phyloP scores from a whole-genome alignment of 2,888 invertebrate species.

The Sacculina carcini region DNA sequence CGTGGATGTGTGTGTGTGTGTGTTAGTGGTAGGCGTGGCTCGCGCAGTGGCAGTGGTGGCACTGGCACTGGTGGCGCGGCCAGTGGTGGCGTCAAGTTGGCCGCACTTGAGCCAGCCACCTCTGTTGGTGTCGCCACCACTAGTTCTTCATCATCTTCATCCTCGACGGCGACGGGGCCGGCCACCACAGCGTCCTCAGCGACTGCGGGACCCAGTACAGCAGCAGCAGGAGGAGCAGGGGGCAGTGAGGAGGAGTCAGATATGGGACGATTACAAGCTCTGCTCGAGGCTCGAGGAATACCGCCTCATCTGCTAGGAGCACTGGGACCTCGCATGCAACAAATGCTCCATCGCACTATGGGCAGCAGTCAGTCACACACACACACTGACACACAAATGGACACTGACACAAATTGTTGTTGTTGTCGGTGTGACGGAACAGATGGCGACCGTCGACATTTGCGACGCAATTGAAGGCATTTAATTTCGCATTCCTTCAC shows the following conservation, averaged over 20 bases:
- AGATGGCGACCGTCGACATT: background rate
- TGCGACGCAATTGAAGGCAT: background rate
- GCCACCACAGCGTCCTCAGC: slow-evolving; percentile 23
- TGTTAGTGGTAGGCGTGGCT: too few species aligned
- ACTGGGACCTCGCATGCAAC: slow-evolving; percentile 85
- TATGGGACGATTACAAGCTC: slow-evolving; percentile 76
- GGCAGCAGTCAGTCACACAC: slow-evolving; percentile 36
- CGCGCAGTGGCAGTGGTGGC: too few species aligned
- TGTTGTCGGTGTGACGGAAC: background rate
- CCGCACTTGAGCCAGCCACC: too few species aligned
- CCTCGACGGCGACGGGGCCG: too few species aligned
- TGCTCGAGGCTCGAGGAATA: slow-evolving; percentile 75
- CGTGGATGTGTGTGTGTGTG: too few species aligned
- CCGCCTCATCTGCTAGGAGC: slow-evolving; percentile 93
- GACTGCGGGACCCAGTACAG: slow-evolving; percentile 26
- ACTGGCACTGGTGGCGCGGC: too few species aligned
- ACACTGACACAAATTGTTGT: too few species aligned
- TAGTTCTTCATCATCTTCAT: too few species aligned
- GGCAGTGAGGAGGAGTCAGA: slow-evolving; percentile 67
- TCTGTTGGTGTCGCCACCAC: too few species aligned
- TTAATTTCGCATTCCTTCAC: too few species aligned
- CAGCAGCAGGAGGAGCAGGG: slow-evolving; percentile 17
- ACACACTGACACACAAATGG: too few species aligned
- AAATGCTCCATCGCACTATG: slow-evolving; percentile 75
- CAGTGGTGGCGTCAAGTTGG: too few species aligned